Conservation (phyloP, 2,888 invertebrate genomes). For the Glyphotaelius pellucidus region DNA sequence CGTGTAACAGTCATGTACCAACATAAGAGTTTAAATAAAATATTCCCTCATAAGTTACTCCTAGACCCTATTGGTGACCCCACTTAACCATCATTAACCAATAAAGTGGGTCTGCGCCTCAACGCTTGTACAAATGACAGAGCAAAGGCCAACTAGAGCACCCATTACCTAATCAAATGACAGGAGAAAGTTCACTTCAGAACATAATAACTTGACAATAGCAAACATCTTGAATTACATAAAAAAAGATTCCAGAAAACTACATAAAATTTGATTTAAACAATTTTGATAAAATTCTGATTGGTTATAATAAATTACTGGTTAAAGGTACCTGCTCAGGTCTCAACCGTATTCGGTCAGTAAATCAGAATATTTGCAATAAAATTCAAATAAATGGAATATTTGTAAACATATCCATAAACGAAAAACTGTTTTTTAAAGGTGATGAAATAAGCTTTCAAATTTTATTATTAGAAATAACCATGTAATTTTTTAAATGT, state of each 20-base stretch:
- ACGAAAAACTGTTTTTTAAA: no score
- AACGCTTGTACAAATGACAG: background rate
- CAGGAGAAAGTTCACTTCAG: slow-evolving; percentile 2
- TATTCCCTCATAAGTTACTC: background rate
- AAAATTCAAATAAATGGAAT: no score
- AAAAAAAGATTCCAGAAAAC: background rate
- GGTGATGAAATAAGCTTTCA: no score
- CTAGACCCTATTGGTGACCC: background rate
- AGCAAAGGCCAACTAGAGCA: background rate
- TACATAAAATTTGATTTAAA: background rate
- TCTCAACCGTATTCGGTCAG: no score
- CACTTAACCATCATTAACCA: background rate
- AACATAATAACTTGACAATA: background rate
- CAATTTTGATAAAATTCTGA: no score
- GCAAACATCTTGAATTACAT: background rate
- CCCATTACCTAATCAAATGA: background rate
- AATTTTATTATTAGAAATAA: no score
- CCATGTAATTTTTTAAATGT: no score
- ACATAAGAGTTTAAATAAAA: background rate
- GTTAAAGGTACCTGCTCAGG: no score
- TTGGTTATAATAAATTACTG: no score
- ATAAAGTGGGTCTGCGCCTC: background rate
- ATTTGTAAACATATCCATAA: no score
- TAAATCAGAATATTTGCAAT: no score
- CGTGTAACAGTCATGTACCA: background rate